Evolutionary conservation across 2,888 invertebrate genomes (phyloP).

Genomic region (Brachylomia viminalis): DNA sequence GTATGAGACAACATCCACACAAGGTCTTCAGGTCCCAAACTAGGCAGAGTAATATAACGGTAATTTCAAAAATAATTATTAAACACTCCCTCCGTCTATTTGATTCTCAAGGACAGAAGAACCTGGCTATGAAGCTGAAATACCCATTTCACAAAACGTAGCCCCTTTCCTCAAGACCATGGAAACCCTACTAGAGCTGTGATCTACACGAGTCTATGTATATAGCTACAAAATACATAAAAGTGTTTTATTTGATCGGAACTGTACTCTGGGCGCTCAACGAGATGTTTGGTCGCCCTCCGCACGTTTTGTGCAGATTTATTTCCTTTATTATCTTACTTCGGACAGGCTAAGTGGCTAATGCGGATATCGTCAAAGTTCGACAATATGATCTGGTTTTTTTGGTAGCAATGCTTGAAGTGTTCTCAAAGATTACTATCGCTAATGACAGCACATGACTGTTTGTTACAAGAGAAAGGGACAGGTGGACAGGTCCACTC

Average conservation of each 20-base stretch:
- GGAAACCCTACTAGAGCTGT: conserved; percentile 32
- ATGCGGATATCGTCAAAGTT: not conserved
- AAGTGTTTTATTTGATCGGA: conserved; percentile 40
- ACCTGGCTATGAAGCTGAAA: too few species aligned
- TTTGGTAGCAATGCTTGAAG: not conserved
- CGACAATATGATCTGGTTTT: not conserved
- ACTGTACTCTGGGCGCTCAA: conserved; percentile 1
- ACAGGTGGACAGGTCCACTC: too few species aligned
- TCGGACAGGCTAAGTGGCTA: not conserved
- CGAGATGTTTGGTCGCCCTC: not conserved
- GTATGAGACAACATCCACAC: too few species aligned
- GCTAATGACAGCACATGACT: not conserved
- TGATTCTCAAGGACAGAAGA: too few species aligned
- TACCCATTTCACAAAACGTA: too few species aligned
- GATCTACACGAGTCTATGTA: conserved; percentile 15
- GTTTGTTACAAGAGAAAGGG: not conserved
- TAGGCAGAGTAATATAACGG: too few species aligned
- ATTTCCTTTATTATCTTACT: conserved; percentile 12
- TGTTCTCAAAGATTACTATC: not conserved
- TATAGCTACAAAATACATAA: conserved; percentile 18
- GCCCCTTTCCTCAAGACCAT: not conserved
- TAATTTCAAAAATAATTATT: too few species aligned
- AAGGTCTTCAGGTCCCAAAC: too few species aligned
- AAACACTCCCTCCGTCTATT: too few species aligned
- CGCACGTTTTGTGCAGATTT: not conserved